phyloP scores from a whole-genome alignment of 2,113 vertebrate species.

The Callocephalon fimbriatum region DNA sequence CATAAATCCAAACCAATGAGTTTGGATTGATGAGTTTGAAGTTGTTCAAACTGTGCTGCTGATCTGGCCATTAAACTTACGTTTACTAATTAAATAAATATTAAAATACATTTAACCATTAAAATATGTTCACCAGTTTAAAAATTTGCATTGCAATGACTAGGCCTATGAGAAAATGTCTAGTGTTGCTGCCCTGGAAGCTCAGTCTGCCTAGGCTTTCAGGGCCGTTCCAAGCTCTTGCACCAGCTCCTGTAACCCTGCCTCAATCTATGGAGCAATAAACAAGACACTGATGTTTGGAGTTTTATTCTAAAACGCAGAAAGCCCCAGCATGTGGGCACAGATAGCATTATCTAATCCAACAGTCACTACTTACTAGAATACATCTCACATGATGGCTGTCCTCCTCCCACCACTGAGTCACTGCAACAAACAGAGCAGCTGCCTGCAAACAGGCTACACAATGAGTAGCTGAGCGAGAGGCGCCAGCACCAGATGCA shows the following conservation, averaged over 20 bases:
- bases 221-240: neutral
- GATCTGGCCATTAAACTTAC: neutral
- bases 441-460: constrained; percentile 27
- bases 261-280: neutral
- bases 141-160: neutral
- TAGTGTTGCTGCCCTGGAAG: neutral
- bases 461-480: neutral
- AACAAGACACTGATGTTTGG: neutral
- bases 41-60: neutral
- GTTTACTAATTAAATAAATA: neutral
- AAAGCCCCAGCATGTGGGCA: constrained; percentile 28
- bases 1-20: neutral
- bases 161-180: neutral
- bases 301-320: neutral
- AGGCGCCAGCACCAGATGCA: neutral
- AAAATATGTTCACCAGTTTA: neutral
- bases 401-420: constrained; percentile 50
- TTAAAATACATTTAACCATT: neutral
- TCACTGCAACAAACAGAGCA: constrained; percentile 7
- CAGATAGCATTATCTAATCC: constrained; percentile 52
- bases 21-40: neutral
- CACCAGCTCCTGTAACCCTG: neutral
- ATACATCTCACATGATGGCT: constrained; percentile 42
- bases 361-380: constrained; percentile 46
- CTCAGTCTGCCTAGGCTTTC: accelerated